Evolutionary conservation across 2,797 vertebrate species (phyloP), one percentile per base, ranked within the genome.

Genomic region (Crocodylus rhombifer): DNA sequence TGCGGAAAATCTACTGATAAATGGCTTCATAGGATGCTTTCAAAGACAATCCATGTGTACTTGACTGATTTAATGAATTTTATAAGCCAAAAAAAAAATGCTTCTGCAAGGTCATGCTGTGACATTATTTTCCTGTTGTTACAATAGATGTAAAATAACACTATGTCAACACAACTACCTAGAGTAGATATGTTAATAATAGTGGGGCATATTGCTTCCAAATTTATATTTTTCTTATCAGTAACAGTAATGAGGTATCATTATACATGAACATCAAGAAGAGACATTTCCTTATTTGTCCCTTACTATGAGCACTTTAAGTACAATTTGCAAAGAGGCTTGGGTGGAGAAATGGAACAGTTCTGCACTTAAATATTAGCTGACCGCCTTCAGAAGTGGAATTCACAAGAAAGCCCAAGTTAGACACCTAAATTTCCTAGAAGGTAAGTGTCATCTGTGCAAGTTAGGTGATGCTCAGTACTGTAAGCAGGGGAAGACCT

Each of bases 21-120:
- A 94, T 80, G 73, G 73, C 90, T 93, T 96, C 90, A 57, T 14
- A 42, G 28, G 81, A 18, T 51, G 5, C 74, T 91, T 93, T 93
- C 82, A 82, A 88, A 85, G 30, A 82, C 15, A 89, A 83, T 8
- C 64, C 80, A 76, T 30, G 36, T 82, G 76, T 79, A 84, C 42
- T 17, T 84, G 10, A 14, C 55, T 61, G 51, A 86, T 82, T 61
- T 61, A 92, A 91, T 87, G 7, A 81, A 36, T 78, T 94, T 90
- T 92, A 91, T 89, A 92, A 87, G 91, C 71, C 28, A 81, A 28
- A 89, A 51, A 51, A 42, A 56, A 94, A 76, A 84, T 58, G 30
- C 10, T 91, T 93, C 64, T 36, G 76, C 81, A 91, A 95, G 71
- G 30, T 94, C 69, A 82, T 71, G 36, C 20, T 89, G 18, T 88